A percentile compares a stretch with the other conserved stretches of the same genome.
Evolutionary conservation across 2,113 vertebrate genomes (phyloP).

Genomic region (Syngnathoides biaculeatus): DNA sequence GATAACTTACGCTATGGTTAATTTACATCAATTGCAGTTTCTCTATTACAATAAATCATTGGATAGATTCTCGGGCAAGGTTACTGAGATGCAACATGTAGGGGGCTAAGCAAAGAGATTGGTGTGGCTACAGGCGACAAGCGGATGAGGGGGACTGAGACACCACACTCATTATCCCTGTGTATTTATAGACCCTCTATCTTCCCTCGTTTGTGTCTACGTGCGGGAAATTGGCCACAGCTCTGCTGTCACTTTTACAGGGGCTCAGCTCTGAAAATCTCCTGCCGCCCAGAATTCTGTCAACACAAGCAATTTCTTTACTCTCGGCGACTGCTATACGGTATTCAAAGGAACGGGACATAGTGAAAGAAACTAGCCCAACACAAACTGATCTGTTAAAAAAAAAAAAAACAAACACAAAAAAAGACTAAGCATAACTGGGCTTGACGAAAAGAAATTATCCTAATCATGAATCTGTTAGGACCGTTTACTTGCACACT

Average conservation of each 20-base stretch:
- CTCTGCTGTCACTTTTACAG: slow-evolving; percentile 45
- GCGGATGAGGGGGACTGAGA: slow-evolving; percentile 46
- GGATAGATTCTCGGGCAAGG: background rate
- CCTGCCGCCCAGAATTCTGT: slow-evolving; percentile 52
- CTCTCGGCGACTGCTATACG: slow-evolving; percentile 36
- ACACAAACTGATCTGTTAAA: too few relatives aligned
- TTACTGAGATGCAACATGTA: slow-evolving; percentile 24
- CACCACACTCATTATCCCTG: slow-evolving; percentile 55
- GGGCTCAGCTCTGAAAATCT: slow-evolving; percentile 46
- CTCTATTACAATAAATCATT: background rate
- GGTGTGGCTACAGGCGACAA: slow-evolving; percentile 33
- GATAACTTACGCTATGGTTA: background rate
- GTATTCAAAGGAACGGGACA: slow-evolving; percentile 25
- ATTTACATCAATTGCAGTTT: background rate
- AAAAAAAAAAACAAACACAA: too few relatives aligned
- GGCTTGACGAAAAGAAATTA: too few relatives aligned
- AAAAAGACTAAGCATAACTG: too few relatives aligned
- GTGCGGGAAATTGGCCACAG: slow-evolving; percentile 44
- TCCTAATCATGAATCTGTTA: too few relatives aligned
- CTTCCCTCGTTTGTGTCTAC: slow-evolving; percentile 32
- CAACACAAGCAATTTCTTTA: slow-evolving; percentile 55
- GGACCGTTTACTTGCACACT: too few relatives aligned
- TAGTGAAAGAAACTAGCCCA: slow-evolving; percentile 15
- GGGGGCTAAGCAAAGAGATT: slow-evolving; percentile 19
- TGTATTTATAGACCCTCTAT: slow-evolving; percentile 67